Base-by-base conservation (phyloP, 2,797 vertebrate species). In the Apogon talboti region DNA sequence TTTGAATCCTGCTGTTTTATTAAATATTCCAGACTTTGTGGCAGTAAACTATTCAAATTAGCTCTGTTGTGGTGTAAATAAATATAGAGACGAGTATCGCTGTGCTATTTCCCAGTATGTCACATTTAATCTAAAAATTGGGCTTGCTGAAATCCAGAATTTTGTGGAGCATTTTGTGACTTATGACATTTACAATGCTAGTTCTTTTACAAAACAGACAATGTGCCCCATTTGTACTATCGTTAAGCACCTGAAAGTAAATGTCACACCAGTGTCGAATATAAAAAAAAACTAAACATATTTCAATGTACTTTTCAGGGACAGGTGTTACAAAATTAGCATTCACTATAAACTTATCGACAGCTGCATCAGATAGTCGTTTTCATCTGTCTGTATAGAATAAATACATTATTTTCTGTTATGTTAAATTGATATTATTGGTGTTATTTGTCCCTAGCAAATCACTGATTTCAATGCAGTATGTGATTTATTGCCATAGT, bases 401-500 rank as follows among this genome's bases (percentile, higher is more conserved):
- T 35, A 35, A 35, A 35, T 35, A 6, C 24, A 28, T 28, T 28
- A 28, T 5, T 3, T 28, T 1, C 6, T 28, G 24, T 28, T 28
- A 4, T 28, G 24, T 5, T 28, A 8, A 33, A 9, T 15, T 58
- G 42, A 60, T 62, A 35, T 37, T 37, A 19, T 47, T 49, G 11
- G 13, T 33, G 24, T 65, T 3, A 47, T 61, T 54, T 46, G 2
- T 50, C 41, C 44, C 2, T 53, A 38, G 42, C 14, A 13, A 6
- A 11, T 62, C 24, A 8, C 16, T n/a, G 2, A 49, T 37, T 52
- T 62, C 46, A 43, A 46, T 15, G 43, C 12, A 59, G 37, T 38
- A 33, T 71, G n/a, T 75, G 15, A 67, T 76, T 70, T 55, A 53
- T 71, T 74, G 44, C 14, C 16, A 12, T 49, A 54, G 49, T 21